Conservation (phyloP, 2,113 vertebrate species). For the Eretmochelys imbricata region DNA sequence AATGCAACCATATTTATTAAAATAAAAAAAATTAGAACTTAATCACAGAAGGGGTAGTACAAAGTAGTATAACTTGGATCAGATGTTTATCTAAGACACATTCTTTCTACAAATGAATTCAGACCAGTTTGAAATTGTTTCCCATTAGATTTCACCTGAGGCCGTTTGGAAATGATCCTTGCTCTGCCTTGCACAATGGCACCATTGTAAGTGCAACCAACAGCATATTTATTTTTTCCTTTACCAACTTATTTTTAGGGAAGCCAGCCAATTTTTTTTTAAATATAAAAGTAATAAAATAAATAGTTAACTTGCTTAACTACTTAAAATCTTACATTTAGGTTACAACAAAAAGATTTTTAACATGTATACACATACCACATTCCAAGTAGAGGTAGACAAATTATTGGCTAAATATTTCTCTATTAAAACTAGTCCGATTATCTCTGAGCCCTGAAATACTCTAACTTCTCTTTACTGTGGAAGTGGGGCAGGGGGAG, state of each 20-base stretch:
- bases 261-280: constrained; percentile 60
- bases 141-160: constrained; percentile 82
- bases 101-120: constrained; percentile 77
- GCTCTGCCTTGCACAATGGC: constrained; percentile 76
- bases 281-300: constrained; percentile 54
- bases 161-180: constrained; percentile 79
- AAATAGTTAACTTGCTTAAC: constrained; percentile 56
- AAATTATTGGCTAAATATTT: constrained; percentile 3
- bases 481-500: background rate
- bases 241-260: constrained; percentile 70
- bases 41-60: constrained; percentile 76
- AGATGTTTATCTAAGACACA: constrained; percentile 82
- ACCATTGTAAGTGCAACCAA: constrained; percentile 76
- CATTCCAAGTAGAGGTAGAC: constrained; percentile 32
- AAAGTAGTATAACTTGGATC: constrained; percentile 77
- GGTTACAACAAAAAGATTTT: constrained; percentile 28
- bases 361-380: background rate
- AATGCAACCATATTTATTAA: constrained; percentile 72
- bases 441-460: background rate
- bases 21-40: constrained; percentile 71
- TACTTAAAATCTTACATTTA: constrained; percentile 35
- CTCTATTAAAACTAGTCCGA: constrained; percentile 5
- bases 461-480: background rate
- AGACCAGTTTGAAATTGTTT: constrained; percentile 78
- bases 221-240: constrained; percentile 77